Evolutionary conservation across 2,888 invertebrate genomes (phyloP), one percentile per base, ranked within the genome.

Genomic region (Darwinula stevensoni): DNA sequence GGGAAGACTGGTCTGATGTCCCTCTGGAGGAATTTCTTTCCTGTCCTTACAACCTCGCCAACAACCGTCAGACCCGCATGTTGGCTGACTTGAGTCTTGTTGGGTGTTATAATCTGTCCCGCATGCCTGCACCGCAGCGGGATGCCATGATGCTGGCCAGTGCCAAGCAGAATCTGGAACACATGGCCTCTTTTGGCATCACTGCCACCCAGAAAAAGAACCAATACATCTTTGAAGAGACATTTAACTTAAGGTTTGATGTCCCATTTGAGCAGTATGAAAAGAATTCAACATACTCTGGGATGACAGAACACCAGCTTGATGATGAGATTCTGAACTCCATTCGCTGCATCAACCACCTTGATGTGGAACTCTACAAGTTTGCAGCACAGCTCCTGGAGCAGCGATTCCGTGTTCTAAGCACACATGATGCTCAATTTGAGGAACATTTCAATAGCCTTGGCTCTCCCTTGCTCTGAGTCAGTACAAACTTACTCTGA

Each of bases 21-120:
- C 66, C 71, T 9, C 56, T 97, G 29, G 72, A 74, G 36, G 73
- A 86, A 52, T 97, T 97, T 55, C 67, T 82, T 44, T 59, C 62
- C 17, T 97, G 97, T 49, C 68, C 71, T 4, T 70, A 73, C 51
- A 97, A 97, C 60, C 60, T 97, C 47, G 97, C 91, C 14, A 71
- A 69, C 46, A 94, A 99, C 55, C 46, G 97, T 37, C 94, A 94
- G 57, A 91, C 94, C 3, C 62, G 94, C 41, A 99, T 97, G 97
- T 52, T 97, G 45, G 80, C 94, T 12, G 86, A 97, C 58, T 59
- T 97, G 39, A 75, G 78, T 35, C 61, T 88, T 31, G 73, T 94
- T 22, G 82, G 84, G 35, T 97, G 97, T 56, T 97, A 97, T 56
- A 80, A 91, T 39, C 41, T 39, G 48, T 67, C 68, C 31, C 61